Base-by-base conservation (phyloP, 1,140 invertebrate genomes). In the Drosophila ficusphila region DNA sequence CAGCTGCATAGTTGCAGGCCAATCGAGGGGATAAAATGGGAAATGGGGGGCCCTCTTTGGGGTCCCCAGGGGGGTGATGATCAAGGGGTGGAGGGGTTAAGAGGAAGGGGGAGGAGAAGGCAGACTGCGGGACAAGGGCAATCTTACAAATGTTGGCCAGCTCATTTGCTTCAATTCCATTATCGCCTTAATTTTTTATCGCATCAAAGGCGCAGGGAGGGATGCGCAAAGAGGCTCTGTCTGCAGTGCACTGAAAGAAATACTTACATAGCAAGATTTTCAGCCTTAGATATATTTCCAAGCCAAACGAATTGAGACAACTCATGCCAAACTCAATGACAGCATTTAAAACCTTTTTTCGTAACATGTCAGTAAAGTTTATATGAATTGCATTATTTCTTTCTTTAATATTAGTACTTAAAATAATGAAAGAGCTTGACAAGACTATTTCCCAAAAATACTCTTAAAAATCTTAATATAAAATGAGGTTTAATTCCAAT, bases 151-250 rank as follows among this genome's bases (percentile, higher is more conserved):
- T 90, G 86, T 90, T 90, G 76, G 58, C 64, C 70, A 86, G 86
- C 86, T 90, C 86, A 90, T 90, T 90, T 90, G 86, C 86, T 69
- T 90, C 86, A 90, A 90, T 88, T 90, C 86, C 86, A 90, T 90
- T 90, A 90, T 90, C 86, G 86, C 86, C 88, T 90, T 81, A 90
- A 90, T 90, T 90, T 90, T 90, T 90, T 90, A 90, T 90, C 81
- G 88, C 70, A 82, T 89, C 86, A 89, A 75, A 78, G 62, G 79
- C 76, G 39, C 65, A 69, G 49, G 54, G 57, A 56, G 56, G 54
- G 44, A 65, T 33, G 41, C 52, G 47, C 56, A 41, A 42, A 25
- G 21, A 46, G 16, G 44, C 34, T 14, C 14, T 21, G 19, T 29
- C 29, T 34, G 60, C 7, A 2, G 14, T 11, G 18, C 60, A 64